A percentile compares a stretch with the other conserved stretches of the same genome.
phyloP scores from a whole-genome alignment of 2,797 vertebrate genomes.

The Amblyopsis hoosieri region DNA sequence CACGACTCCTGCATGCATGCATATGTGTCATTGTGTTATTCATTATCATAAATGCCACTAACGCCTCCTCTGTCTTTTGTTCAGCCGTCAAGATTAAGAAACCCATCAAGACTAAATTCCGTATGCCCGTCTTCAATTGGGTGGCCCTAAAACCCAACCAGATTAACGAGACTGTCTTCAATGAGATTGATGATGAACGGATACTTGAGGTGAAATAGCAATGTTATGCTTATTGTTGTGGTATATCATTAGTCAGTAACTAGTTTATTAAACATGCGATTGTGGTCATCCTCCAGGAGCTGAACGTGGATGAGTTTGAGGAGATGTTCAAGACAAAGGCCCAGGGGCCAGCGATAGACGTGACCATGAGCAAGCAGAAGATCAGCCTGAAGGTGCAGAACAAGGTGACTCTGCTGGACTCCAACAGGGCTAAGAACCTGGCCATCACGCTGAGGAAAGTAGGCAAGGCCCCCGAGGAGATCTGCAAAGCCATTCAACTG shows the following conservation, averaged over 20 bases:
- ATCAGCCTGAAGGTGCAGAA: constrained; percentile 85
- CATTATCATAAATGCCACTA: background rate
- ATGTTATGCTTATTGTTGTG: too few species aligned
- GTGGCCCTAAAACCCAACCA: constrained; percentile 96
- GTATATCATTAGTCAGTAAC: too few species aligned
- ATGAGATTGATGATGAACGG: constrained; percentile 94
- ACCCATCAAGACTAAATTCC: constrained; percentile 98
- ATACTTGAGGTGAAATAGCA: constrained; percentile 86
- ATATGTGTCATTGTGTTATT: constrained; percentile 3
- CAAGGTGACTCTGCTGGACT: constrained; percentile 91
- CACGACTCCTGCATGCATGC: constrained; percentile 30
- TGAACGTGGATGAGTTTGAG: constrained; percentile 95
- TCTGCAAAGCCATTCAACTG: constrained; percentile 94
- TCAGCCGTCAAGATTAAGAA: constrained; percentile 97
- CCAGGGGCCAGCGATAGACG: constrained; percentile 88
- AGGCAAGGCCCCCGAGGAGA: constrained; percentile 89
- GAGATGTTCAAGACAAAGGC: constrained; percentile 98
- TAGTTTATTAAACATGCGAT: too few species aligned
- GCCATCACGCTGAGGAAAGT: constrained; percentile 97
- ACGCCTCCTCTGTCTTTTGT: constrained; percentile 25
- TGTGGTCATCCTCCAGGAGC: constrained; percentile 75
- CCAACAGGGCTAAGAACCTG: constrained; percentile 96
- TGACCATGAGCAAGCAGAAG: constrained; percentile 86
- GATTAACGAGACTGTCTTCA: constrained; percentile 97
- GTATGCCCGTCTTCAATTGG: constrained; percentile 97